These are phyloP conservation scores for Fulica atra DNA, from an alignment of 2,113 vertebrate species.

Conservation along the genomic window DNA sequence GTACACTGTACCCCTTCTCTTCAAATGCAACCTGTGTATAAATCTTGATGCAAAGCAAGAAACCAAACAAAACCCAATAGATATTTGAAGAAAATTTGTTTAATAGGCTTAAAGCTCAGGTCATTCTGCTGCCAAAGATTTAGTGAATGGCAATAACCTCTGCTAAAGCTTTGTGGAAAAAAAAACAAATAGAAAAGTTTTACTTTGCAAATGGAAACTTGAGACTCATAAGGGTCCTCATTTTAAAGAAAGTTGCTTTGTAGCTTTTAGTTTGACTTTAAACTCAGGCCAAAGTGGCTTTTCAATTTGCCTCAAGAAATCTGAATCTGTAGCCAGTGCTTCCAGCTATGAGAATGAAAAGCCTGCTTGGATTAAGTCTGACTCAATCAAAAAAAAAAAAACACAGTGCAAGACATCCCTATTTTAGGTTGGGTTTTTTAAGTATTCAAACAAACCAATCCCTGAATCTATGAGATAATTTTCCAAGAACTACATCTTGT, in stretches of 20 bases:
- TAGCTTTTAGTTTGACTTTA: neutral
- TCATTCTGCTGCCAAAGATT: neutral
- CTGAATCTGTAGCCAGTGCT: neutral
- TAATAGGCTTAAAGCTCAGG: neutral
- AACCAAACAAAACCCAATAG: neutral
- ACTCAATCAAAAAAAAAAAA: neutral
- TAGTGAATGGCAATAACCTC: conserved; percentile 4
- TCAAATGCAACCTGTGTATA: neutral
- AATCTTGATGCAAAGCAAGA: neutral
- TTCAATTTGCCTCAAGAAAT: conserved; percentile 8
- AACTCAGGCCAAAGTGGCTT: neutral
- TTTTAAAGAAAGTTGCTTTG: conserved; percentile 8
- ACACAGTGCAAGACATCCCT: neutral
- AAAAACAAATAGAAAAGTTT: neutral
- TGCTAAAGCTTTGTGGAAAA: neutral
- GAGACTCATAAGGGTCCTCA: neutral
- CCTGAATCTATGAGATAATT: neutral
- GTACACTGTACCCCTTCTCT: neutral
- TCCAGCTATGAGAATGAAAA: neutral
- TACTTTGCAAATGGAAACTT: neutral
- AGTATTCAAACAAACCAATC: neutral
- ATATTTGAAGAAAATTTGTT: neutral
- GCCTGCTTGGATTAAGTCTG: neutral
- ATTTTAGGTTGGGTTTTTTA: neutral
- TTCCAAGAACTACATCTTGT: neutral